Evolutionary conservation across 2,888 invertebrate species (phyloP), one percentile per base, ranked within the genome.

Genomic region (Macrosoma leucophasiata): DNA sequence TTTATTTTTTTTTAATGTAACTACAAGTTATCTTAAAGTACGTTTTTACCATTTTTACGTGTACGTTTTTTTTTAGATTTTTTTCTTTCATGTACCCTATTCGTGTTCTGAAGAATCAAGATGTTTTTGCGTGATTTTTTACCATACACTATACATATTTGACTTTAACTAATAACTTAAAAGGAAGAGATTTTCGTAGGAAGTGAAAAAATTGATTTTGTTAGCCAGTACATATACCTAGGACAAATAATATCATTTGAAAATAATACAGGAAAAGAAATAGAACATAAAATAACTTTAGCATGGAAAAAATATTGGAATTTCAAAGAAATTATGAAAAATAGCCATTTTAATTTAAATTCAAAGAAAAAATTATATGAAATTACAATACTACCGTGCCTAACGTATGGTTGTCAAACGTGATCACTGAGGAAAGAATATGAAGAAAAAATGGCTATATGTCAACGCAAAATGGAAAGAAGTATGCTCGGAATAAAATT

Each of bases 401-500:
- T 32, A 8, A 24, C n/a, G 11, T 32, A 32, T 12, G 25, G 24
- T 10, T 32, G 19, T 6, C 18, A 32, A 18, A 32, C 24, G 13
- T 32, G 25, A 25, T 8, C 25, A 20, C 14, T 29, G 8, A 22
- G 35, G 12, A 28, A 34, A 23, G 20, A 34, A 10, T 21, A 27
- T 10, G 22, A 28, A 12, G 21, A 29, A 13, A 30, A 9, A 30
- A 13, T 30, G 2, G 30, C 31, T 9, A 33, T 33, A 7, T 28
- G 28, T 11, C 31, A 31, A 24, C 13, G 29, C 7, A 34, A 34
- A 10, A 28, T 34, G 34, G 34, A 34, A 21, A 28, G 29, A 25
- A 33, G 29, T n/a, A 38, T 29, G 20, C 29, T 38, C 3, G 31
- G 33, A 13, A 4, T 34, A 24, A 22, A 15, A 31, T 24, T 24